Base-by-base conservation (phyloP, 2,888 invertebrate species). In the Bibio marci region DNA sequence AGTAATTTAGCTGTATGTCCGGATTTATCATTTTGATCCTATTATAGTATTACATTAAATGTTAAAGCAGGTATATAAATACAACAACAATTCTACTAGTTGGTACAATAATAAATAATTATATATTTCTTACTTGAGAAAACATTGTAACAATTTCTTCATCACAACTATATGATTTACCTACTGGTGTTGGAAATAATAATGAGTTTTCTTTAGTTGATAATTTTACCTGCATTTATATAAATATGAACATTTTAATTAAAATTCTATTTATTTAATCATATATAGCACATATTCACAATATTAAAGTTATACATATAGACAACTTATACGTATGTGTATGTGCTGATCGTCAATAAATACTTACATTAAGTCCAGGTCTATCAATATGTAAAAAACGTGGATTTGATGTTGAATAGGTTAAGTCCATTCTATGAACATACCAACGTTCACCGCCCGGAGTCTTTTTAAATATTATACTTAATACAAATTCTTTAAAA, bases 391-490 rank as follows among this genome's bases (percentile, higher is more conserved):
- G 72, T 45, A 71, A 70, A 42, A 73, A 59, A 22, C 71, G 64
- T 48, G 65, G 56, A 32, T 69, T 74, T 48, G 67, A 75, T 6
- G 65, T 73, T 56, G 81, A 83, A 58, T 82, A 86, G 3, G 70
- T 70, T 41, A 90, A 61, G 49, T 77, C 76, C 45, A 90, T 70
- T 49, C 72, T 74, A 47, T 78, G 78, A 2, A 85, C 77, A 55
- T 83, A 88, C 90, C 90, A 91, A 47, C 82, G 70, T 52, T 88
- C 87, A 6, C 86, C 86, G 4, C 87, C 86, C 19, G 83, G 82
- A 2, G 86, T 85, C 85, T 86, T 87, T 42, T 77, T 75, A 52
- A 88, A 90, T 46, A 71, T 71, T 67, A 80, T 78, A 39, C 73
- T 70, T 31, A 88, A 61, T 1, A 72, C 67, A 52, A 83, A 86